Conservation (phyloP, 2,888 invertebrate genomes). For the Lochmaea capreae region DNA sequence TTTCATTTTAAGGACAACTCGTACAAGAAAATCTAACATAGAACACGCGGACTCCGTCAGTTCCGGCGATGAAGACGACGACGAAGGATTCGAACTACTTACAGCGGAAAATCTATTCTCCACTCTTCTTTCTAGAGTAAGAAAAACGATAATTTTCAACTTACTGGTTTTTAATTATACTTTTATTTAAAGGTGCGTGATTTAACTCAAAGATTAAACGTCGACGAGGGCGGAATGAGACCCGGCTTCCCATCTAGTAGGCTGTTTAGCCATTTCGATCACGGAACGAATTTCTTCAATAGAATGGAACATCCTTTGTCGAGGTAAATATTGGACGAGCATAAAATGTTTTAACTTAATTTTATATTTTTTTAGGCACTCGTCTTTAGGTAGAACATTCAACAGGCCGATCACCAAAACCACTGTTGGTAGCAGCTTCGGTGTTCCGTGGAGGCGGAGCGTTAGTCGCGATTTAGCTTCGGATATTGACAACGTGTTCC, state of each 20-base stretch:
- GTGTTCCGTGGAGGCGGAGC: conserved; percentile 72
- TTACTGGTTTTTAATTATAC: too few relatives aligned
- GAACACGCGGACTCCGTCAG: conserved; percentile 88
- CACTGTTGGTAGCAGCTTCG: conserved; percentile 53
- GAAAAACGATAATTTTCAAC: conserved; percentile 43
- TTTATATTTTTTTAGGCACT: conserved; percentile 55
- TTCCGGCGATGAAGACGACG: conserved; percentile 89
- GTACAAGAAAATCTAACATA: conserved; percentile 74
- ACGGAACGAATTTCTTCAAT: conserved; percentile 65
- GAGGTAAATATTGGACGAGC: conserved; percentile 60
- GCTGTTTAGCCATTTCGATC: conserved; percentile 69
- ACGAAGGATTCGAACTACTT: conserved; percentile 91
- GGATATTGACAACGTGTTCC: conserved; percentile 81
- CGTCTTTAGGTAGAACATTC: conserved; percentile 64
- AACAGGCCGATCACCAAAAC: conserved; percentile 56
- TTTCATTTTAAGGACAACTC: conserved; percentile 69
- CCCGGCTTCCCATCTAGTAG: conserved; percentile 74
- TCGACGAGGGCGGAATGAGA: conserved; percentile 79
- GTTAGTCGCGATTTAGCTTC: conserved; percentile 76
- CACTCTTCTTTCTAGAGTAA: conserved; percentile 83
- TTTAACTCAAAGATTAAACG: conserved; percentile 85
- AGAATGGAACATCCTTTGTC: conserved; percentile 64
- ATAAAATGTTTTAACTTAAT: background rate
- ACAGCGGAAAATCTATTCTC: conserved; percentile 93
- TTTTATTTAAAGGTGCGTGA: conserved; percentile 75